Evolutionary conservation across 1,140 invertebrate species (phyloP), one percentile per base, ranked within the genome.

Genomic region (Zaprionus taronus): DNA sequence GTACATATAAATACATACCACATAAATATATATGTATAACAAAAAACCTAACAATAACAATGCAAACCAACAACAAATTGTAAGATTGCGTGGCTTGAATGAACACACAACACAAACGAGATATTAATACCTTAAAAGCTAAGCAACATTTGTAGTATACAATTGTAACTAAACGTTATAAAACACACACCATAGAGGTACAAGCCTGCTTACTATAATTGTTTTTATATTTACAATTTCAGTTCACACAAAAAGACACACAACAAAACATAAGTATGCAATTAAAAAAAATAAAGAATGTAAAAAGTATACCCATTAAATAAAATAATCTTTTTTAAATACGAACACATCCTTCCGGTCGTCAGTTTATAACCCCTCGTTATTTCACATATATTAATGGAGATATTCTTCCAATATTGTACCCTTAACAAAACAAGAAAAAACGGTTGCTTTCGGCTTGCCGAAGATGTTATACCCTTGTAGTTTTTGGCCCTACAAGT

Each of bases 1-100:
- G 83, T 87, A 87, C 62, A 86, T 77, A 85, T 47, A 55, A 78
- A 80, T 81, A 83, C 55, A 83, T 77, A 86, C 6, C 28, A 31
- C 24, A 26, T 26, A 26, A 24, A 68, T 20, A 67, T 53, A 26
- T 26, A 67, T 53, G 5, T 26, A 26, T 26, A 26, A 26, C 24
- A 26, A 26, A 24, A 47, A n/a, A 17, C 1, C n/a, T 34, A 34
- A 34, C 31, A 11, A 34, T 34, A 47, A 47, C n/a, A 47, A 47
- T 47, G 31, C 20, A 14, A 22, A 41, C 38, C 38, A 51, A 51
- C 47, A 47, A 51, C 47, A 51, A 51, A 2, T 24, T 2, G 14
- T 5, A 14, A 47, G 41, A 51, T 51, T 51, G 20, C 22, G 1
- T 14, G 20, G 24, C 47, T 47, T 17, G 6, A 47, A n/a, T 47